phyloP scores from a whole-genome alignment of 2,888 invertebrate species.

The Erebia epiphron region DNA sequence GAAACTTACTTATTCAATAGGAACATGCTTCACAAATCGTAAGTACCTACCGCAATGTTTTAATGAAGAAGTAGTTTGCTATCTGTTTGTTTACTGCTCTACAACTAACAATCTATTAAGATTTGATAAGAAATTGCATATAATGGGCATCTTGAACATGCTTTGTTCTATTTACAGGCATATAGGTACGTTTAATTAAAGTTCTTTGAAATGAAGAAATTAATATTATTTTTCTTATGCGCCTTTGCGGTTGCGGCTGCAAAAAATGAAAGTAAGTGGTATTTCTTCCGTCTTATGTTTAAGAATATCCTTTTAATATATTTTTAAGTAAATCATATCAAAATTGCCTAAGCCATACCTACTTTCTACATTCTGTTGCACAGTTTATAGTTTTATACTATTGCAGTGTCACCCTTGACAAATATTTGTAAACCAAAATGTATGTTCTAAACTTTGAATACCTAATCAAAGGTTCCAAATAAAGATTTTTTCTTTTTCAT shows the following conservation, averaged over 20 bases:
- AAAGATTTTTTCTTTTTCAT: no score
- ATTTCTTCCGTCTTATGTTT: no score
- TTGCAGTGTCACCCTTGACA: no score
- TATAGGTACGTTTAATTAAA: not conserved
- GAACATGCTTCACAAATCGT: not conserved
- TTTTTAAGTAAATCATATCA: no score
- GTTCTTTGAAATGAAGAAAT: conserved; percentile 7
- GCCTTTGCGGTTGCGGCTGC: conserved; percentile 1
- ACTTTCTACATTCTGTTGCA: no score
- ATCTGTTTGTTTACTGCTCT: conserved; percentile 10
- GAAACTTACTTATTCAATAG: conserved; percentile 12
- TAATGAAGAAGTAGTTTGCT: not conserved
- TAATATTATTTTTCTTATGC: not conserved
- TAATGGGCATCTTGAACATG: not conserved
- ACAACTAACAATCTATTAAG: conserved; percentile 5
- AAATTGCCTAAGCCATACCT: no score
- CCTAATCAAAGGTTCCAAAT: no score
- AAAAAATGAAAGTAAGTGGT: conserved; percentile 5
- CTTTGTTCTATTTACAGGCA: not conserved
- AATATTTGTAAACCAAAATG: no score
- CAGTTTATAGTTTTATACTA: no score
- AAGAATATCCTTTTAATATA: no score
- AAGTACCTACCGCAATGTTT: not conserved
- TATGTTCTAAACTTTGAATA: no score
- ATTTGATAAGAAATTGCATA: conserved; percentile 17